Evolutionary conservation across 2,888 invertebrate species (phyloP), one percentile per base, ranked within the genome.

Genomic region (Cerastoderma edule): DNA sequence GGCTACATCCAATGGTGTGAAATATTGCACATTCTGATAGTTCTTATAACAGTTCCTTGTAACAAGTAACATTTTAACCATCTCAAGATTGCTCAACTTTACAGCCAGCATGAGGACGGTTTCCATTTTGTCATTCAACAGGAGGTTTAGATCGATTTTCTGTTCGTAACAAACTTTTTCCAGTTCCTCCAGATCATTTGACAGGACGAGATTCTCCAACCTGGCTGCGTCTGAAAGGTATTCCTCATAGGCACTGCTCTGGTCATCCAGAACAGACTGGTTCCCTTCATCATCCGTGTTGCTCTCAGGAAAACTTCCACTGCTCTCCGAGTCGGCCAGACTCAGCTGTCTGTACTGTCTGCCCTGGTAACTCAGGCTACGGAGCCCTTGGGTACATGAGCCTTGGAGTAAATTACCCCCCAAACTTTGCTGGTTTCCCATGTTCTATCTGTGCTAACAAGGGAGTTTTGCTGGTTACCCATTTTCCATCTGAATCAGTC

Each of bases 41-140:
- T 85, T 85, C 35, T 85, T 86, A 48, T 87, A 76, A 75, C 88
- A 88, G 0, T 72, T 70, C 24, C 70, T 67, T 0, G 83, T 71
- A 5, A 75, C 65, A 19, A 89, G 74, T 50, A 89, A 60, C 10
- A 74, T 74, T 72, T 85, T 78, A n/a, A 89, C 88, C 67, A 87
- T 83, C 28, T 87, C 83, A 30, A 80, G 60, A 54, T 85, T 83
- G 28, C 87, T 87, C 10, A 88, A 73, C 64, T 87, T 87, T 1
- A 89, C 85, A 24, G 88, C 85, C 24, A 89, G 46, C 65, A 88
- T 85, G n/a, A 89, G 74, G 8, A 87, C 86, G 3, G 88, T 87
- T 67, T 89, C 89, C 30, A 83, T 79, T 56, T 85, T 84, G 19
- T 87, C 85, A 76, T 88, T 89, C 24, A 89, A 72, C 24, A 86